These are phyloP conservation scores for Propsilocerus akamusi DNA, from an alignment of 1,140 invertebrate species.

Conservation along the genomic window DNA sequence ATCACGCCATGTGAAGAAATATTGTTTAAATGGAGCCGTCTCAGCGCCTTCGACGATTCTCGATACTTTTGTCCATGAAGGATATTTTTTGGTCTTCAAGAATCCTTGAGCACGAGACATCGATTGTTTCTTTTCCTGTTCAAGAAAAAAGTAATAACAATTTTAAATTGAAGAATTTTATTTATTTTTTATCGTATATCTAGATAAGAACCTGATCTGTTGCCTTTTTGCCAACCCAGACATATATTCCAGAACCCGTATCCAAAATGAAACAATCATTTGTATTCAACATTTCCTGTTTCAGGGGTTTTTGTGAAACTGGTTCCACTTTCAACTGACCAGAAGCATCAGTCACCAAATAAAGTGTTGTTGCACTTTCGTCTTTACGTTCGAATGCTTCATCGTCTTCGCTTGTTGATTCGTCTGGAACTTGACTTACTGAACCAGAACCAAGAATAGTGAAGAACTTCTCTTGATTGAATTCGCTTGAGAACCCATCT, in stretches of 20 bases:
- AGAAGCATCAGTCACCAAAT: constrained; percentile 47
- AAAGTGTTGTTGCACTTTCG: constrained; percentile 35
- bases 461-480: constrained; percentile 48
- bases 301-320: constrained; percentile 44
- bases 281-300: constrained; percentile 49
- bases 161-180: too few species aligned
- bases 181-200: too few species aligned
- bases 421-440: constrained; percentile 43
- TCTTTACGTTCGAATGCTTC: constrained; percentile 34
- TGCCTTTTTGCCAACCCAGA: constrained; percentile 68
- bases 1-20: constrained; percentile 56
- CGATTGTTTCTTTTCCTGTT: constrained; percentile 58
- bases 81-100: constrained; percentile 49
- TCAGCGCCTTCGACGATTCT: constrained; percentile 54
- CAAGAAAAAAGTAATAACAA: too few species aligned
- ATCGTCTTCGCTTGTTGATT: constrained; percentile 45
- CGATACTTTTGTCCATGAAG: constrained; percentile 53
- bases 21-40: constrained; percentile 58
- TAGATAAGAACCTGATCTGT: too few species aligned
- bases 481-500: constrained; percentile 42
- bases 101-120: constrained; percentile 55
- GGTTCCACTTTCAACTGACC: constrained; percentile 43
- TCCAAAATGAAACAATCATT: constrained; percentile 75
- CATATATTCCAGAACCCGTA: constrained; percentile 59
- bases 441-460: constrained; percentile 49